phyloP scores from a whole-genome alignment of 2,797 vertebrate genomes.

The Cossypha heuglini region DNA sequence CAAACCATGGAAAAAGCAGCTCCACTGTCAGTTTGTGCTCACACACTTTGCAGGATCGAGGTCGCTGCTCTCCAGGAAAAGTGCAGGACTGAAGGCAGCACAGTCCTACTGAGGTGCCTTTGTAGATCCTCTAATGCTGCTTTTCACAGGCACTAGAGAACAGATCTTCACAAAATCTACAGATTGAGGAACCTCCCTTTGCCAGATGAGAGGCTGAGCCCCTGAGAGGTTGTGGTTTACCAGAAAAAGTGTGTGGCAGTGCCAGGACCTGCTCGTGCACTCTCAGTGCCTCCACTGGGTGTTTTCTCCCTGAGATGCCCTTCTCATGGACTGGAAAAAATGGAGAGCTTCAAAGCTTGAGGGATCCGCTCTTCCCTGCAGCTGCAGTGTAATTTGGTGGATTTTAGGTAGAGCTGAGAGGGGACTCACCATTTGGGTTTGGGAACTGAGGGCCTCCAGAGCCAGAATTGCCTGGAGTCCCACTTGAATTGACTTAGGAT shows the following conservation, averaged over 20 bases:
- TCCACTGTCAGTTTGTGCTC: neutral
- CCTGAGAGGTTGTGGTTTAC: neutral
- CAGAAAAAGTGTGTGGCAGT: neutral
- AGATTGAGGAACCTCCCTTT: neutral
- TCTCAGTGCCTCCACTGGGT: neutral
- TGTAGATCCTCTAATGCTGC: neutral
- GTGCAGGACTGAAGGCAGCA: neutral
- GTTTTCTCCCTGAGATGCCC: neutral
- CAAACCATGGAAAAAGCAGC: neutral
- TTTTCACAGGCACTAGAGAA: neutral
- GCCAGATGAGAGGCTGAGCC: neutral
- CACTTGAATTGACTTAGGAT: neutral
- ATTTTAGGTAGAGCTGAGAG: neutral
- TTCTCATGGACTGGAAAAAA: neutral
- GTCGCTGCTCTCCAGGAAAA: neutral
- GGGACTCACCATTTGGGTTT: neutral
- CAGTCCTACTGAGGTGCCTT: neutral
- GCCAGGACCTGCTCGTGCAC: accelerated
- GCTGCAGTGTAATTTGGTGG: neutral
- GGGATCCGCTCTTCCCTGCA: neutral
- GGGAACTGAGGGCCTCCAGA: neutral
- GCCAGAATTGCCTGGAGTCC: neutral
- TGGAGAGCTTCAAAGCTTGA: neutral
- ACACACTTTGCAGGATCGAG: neutral
- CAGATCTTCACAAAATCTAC: neutral